These are phyloP conservation scores for Hippoglossus stenolepis DNA, from an alignment of 2,113 vertebrate species.

Conservation along the genomic window DNA sequence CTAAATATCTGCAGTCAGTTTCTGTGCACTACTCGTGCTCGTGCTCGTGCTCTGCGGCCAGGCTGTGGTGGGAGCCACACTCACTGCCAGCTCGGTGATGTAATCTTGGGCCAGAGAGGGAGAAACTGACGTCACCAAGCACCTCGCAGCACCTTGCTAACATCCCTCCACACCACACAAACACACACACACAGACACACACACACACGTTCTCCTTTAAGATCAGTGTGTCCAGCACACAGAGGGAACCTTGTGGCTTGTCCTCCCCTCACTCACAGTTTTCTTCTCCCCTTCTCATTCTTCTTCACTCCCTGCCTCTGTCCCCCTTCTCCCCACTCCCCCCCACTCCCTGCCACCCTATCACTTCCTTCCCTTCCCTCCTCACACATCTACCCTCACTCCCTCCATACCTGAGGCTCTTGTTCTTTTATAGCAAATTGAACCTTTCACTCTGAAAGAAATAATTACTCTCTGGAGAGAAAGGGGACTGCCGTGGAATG, in stretches of 20 bases:
- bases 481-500: conserved; percentile 85
- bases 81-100: conserved; percentile 59
- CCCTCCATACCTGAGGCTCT: conserved; percentile 81
- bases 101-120: conserved; percentile 57
- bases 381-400: conserved; percentile 59
- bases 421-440: conserved; percentile 90
- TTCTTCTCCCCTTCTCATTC: not conserved
- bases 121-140: conserved; percentile 68
- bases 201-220: conserved; percentile 47
- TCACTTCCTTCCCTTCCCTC: conserved; percentile 48
- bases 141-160: conserved; percentile 36
- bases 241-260: conserved; percentile 65
- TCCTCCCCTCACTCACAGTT: conserved; percentile 31
- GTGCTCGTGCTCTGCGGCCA: conserved; percentile 16
- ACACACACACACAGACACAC: conserved; percentile 10
- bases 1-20: conserved; percentile 15
- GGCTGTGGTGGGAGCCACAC: conserved; percentile 20
- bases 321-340: not conserved
- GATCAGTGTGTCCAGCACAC: conserved; percentile 75
- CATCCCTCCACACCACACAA: not conserved
- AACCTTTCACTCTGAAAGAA: conserved; percentile 91
- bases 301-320: not conserved
- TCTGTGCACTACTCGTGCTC: conserved; percentile 10
- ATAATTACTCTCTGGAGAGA: conserved; percentile 91
- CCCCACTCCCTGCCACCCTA: conserved; percentile 29